These are phyloP conservation scores for Podarcis siculus DNA, from an alignment of 2,797 vertebrate genomes.

Conservation along the genomic window DNA sequence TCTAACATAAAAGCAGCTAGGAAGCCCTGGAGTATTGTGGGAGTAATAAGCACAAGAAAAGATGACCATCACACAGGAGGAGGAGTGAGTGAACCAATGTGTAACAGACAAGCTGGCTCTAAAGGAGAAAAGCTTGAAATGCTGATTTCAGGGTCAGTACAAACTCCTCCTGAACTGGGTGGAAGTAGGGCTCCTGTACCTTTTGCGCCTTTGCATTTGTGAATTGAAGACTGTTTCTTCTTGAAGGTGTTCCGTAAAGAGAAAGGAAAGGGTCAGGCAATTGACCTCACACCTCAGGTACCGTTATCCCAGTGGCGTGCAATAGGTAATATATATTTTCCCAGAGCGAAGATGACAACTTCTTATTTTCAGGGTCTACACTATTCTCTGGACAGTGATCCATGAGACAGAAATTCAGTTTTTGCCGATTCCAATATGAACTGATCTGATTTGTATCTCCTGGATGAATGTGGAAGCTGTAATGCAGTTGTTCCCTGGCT, in stretches of 20 bases:
- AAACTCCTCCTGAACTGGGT: neutral
- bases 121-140: slow-evolving; percentile 38
- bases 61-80: slow-evolving; percentile 53
- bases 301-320: neutral
- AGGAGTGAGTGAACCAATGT: slow-evolving; percentile 48
- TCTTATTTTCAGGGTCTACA: neutral
- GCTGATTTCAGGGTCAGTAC: neutral
- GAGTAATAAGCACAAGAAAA: slow-evolving; percentile 63
- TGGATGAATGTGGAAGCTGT: no score
- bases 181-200: neutral
- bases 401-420: neutral
- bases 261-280: neutral
- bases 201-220: no score
- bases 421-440: no score
- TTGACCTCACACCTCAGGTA: neutral
- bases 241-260: neutral
- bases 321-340: neutral
- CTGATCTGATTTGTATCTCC: no score
- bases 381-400: neutral
- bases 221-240: neutral
- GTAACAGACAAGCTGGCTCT: slow-evolving; percentile 37
- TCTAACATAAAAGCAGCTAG: slow-evolving; percentile 50
- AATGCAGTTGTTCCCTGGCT: no score
- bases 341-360: neutral
- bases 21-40: slow-evolving; percentile 46